phyloP scores from a whole-genome alignment of 1,140 invertebrate species.

The Aphaenogaster rudis region DNA sequence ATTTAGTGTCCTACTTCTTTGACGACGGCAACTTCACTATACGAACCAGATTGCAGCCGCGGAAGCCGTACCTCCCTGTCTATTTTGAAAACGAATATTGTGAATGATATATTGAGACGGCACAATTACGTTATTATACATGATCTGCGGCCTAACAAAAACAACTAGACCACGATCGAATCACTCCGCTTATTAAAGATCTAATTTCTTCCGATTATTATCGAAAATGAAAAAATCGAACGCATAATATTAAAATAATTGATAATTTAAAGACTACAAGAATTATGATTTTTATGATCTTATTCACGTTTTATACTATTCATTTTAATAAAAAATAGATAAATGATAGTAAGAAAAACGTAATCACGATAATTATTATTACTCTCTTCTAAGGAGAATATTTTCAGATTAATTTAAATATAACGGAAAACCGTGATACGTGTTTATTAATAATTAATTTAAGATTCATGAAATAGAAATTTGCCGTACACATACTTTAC shows the following conservation, averaged over 20 bases:
- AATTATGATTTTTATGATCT: background rate
- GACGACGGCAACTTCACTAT: slow-evolving; percentile 28
- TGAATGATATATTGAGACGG: background rate
- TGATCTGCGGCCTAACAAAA: background rate
- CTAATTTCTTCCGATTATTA: background rate
- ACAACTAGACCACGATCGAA: background rate
- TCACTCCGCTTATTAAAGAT: background rate
- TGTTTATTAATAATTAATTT: slow-evolving; percentile 5
- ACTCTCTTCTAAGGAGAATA: background rate
- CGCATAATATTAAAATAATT: background rate
- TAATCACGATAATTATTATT: background rate
- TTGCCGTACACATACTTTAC: background rate
- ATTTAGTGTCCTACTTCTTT: slow-evolving; percentile 60
- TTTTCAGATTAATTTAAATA: background rate
- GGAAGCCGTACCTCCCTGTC: background rate
- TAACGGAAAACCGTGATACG: background rate
- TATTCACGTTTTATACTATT: background rate
- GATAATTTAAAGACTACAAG: background rate
- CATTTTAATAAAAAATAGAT: slow-evolving; percentile 1
- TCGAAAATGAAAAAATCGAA: background rate
- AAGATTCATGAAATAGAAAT: background rate
- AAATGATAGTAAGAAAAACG: background rate
- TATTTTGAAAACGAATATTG: slow-evolving; percentile 40
- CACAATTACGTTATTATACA: background rate
- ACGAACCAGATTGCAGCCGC: slow-evolving; percentile 31